These are phyloP conservation scores for Drosophila nigricruria DNA, from an alignment of 2,888 invertebrate genomes.

Conservation along the genomic window DNA sequence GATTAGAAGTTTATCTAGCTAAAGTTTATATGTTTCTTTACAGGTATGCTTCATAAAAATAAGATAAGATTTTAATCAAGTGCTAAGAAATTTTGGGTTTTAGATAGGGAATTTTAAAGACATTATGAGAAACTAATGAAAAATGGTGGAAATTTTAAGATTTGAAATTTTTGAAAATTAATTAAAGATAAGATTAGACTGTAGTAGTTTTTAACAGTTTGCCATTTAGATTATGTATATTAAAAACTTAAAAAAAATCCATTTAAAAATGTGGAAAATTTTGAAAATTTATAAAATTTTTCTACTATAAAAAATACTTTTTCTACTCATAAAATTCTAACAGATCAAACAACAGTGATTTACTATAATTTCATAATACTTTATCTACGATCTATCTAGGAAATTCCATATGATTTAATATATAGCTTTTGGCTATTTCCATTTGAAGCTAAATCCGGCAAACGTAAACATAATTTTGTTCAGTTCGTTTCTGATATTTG, in stretches of 20 bases:
- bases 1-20: not conserved
- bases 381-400: not conserved
- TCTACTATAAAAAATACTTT: not conserved
- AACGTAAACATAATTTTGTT: slow-evolving; percentile 8
- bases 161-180: too few species aligned
- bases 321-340: not conserved
- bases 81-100: not conserved
- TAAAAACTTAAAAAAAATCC: not conserved
- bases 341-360: not conserved
- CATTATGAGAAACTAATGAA: not conserved
- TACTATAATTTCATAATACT: not conserved
- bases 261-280: not conserved
- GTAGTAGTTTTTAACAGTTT: too few species aligned
- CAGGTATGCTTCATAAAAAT: not conserved
- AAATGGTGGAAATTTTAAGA: too few species aligned
- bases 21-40: too few species aligned
- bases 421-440: not conserved
- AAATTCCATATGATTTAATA: not conserved
- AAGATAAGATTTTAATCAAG: not conserved
- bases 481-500: slow-evolving; percentile 1
- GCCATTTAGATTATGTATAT: not conserved
- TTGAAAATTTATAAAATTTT: not conserved
- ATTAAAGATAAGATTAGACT: not conserved
- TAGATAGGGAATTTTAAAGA: not conserved
- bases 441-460: not conserved